Conservation (phyloP, 2,888 invertebrate species). For the Megamerina dolium region DNA sequence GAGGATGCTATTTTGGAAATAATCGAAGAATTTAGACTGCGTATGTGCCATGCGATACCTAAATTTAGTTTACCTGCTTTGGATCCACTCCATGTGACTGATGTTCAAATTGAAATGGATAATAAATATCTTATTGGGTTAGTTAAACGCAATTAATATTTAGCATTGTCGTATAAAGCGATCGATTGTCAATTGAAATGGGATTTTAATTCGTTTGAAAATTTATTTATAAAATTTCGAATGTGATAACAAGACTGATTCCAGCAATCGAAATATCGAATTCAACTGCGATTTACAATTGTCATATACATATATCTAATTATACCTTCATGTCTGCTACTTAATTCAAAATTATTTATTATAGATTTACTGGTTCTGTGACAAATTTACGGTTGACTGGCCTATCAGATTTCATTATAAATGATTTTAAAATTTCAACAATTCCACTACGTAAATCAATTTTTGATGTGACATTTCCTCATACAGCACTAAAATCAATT, state of each 20-base stretch:
- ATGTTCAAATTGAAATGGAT: constrained; percentile 23
- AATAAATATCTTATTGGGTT: constrained; percentile 36
- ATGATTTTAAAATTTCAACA: constrained; percentile 24
- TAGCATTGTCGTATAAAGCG: not conserved
- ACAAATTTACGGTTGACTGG: constrained; percentile 30
- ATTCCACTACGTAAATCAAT: constrained; percentile 23
- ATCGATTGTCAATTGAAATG: too few species aligned
- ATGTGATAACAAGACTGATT: too few species aligned
- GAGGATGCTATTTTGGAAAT: constrained; percentile 29
- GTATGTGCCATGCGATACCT: constrained; percentile 44
- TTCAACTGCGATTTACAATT: not conserved
- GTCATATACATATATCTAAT: not conserved
- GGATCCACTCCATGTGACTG: constrained; percentile 33
- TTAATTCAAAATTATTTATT: too few species aligned
- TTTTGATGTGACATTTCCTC: constrained; percentile 31
- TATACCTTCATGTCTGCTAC: too few species aligned
- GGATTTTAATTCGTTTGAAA: too few species aligned
- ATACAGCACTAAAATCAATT: constrained; percentile 29
- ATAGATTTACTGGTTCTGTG: constrained; percentile 33
- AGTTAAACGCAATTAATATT: constrained; percentile 10
- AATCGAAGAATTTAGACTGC: constrained; percentile 33
- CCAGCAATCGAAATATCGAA: not conserved
- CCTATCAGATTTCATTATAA: constrained; percentile 32
- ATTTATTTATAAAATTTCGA: too few species aligned
- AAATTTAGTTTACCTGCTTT: constrained; percentile 36